Base-by-base conservation (phyloP, 30 jellyfish, hydroid and myxozoan species). In the Sanderia malayensis region DNA sequence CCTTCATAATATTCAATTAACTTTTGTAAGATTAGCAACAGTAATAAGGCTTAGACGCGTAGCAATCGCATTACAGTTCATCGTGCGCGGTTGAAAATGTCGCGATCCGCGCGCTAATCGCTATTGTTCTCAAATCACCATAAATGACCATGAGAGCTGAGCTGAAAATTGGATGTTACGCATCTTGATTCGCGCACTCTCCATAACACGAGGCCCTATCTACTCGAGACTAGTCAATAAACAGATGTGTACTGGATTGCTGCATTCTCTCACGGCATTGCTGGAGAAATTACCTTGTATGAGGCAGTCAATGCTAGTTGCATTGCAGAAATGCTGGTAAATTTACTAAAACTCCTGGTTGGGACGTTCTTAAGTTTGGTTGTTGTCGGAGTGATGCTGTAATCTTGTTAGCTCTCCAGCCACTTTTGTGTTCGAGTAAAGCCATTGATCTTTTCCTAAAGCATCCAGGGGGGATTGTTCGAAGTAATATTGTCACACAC, bases 381-480 rank as follows among this genome's bases (percentile, higher is more conserved):
- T 41, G 55, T 15, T 41, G 11, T 15, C 8, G 15, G 55, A 41
- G 15, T 15, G 8, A 8, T 6, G 15, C 18, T 19, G 4, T 49
- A 49, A 49, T 49, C 64, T 18, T 2, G 8, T 49, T 49, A 49
- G 23, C 23, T 19, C 8, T 9, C 64, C 18, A 49, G 27, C 27
- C 27, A 4, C 64, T 49, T 41, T 49, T 49, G 64, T 49, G 3
- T 15, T 4, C 6, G 8, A 49, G 64, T 24, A 49, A 49, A 49
- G 64, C 64, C 18, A 19, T 3, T 49, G 64, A 24, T 49, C 27
- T 49, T 9, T 49, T 49, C 25, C 18, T 18, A 19, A 4, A 24
- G 25, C 27, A 49, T 49, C 3, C 64, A 19, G 64, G 64, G 24
- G 64, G 64, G 64, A 49, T n/a, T n/a, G n/a, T n/a, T n/a, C n/a